Conservation (phyloP, 2,797 vertebrate species). For the Adrianichthys oophorus region DNA sequence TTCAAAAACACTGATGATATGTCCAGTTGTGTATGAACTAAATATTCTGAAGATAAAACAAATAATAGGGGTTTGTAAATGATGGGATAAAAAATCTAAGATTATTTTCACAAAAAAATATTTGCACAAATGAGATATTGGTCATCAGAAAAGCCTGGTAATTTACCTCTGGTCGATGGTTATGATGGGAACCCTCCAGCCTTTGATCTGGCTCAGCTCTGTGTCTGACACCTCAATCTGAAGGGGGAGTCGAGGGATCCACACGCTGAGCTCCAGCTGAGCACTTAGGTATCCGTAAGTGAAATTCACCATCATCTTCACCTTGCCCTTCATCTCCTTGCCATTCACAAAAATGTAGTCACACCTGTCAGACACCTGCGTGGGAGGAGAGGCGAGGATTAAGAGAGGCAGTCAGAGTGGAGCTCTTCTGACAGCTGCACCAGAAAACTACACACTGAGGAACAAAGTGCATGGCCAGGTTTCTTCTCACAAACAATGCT, state of each 20-base stretch:
- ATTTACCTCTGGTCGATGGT: constrained; percentile 85
- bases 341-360: constrained; percentile 94
- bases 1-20: too few species aligned
- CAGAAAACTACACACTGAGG: constrained; percentile 34
- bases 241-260: constrained; percentile 89
- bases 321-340: constrained; percentile 90
- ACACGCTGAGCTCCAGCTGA: constrained; percentile 87
- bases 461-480: constrained; percentile 7
- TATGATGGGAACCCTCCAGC: constrained; percentile 87
- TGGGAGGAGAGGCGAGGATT: constrained; percentile 53
- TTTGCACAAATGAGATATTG: background rate
- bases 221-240: constrained; percentile 93
- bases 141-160: background rate
- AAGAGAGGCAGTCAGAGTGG: constrained; percentile 22
- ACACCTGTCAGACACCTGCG: constrained; percentile 90
- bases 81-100: too few species aligned
- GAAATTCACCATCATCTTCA: constrained; percentile 86
- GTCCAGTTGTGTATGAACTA: too few species aligned
- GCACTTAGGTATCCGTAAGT: constrained; percentile 88
- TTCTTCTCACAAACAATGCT: background rate
- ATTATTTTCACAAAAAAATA: background rate
- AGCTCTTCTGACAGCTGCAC: constrained; percentile 26
- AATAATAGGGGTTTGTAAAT: too few species aligned
- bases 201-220: constrained; percentile 92
- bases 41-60: too few species aligned